Percentiles rank a stretch among this genome's conserved stretches.
These are phyloP conservation scores for Pelosia muscerda DNA, from an alignment of 2,888 invertebrate genomes.

Conservation along the genomic window DNA sequence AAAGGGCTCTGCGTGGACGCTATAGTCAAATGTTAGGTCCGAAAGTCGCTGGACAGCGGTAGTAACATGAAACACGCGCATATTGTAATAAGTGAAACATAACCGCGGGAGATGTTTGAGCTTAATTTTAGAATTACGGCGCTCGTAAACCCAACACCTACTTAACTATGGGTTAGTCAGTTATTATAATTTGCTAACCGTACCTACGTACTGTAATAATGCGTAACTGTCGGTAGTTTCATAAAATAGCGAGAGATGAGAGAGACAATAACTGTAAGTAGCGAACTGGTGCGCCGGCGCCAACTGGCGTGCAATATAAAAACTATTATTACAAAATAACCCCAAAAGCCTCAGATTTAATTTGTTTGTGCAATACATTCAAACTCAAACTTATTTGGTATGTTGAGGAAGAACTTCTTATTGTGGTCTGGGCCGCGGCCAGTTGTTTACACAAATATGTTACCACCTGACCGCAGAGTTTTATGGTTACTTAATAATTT, in stretches of 20 bases:
- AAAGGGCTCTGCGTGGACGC: neutral
- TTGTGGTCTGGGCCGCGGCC: neutral
- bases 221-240: neutral
- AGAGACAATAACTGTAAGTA: neutral
- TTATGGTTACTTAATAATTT: no score
- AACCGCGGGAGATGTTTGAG: neutral
- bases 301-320: no score
- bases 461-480: neutral
- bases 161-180: neutral
- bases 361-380: neutral
- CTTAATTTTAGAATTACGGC: neutral
- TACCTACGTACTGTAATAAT: neutral
- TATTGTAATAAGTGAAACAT: neutral
- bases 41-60: neutral
- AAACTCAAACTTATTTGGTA: neutral
- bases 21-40: neutral
- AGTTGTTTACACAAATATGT: neutral
- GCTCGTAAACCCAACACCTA: neutral
- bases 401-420: neutral
- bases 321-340: neutral
- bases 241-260: neutral
- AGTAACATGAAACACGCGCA: neutral
- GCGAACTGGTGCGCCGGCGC: no score
- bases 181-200: constrained; percentile 1
- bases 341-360: neutral